Percentiles rank a stretch among this genome's conserved stretches.
Conservation (phyloP, 2,113 vertebrate genomes). For the Globicephala melas region DNA sequence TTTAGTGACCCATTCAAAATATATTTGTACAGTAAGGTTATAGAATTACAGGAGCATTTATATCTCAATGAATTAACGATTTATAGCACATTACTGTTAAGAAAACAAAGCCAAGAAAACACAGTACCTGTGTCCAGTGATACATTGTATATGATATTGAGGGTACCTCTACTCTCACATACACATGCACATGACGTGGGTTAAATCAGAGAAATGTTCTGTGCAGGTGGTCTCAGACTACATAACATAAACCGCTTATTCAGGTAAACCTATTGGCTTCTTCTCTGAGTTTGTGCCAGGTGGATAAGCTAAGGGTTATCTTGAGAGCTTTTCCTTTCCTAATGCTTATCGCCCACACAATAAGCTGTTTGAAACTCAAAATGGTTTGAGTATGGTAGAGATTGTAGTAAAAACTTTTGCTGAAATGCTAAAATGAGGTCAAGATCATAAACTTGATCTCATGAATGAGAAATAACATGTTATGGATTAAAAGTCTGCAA, state of each 20-base stretch:
- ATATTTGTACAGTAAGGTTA: not conserved
- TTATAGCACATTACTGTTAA: not conserved
- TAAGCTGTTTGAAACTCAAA: not conserved
- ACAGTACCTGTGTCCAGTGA: not conserved
- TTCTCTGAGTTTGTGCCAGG: not conserved
- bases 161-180: not conserved
- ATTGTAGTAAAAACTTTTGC: not conserved
- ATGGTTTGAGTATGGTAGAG: not conserved
- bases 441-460: slow-evolving; percentile 5
- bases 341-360: not conserved
- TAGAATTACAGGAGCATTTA: not conserved
- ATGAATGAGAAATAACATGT: not conserved
- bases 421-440: not conserved
- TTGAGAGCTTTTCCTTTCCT: slow-evolving; percentile 18
- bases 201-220: not conserved
- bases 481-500: not conserved
- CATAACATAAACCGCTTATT: not conserved
- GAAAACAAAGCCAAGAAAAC: not conserved
- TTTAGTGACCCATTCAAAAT: not conserved
- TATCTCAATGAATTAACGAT: not conserved
- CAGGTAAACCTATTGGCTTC: slow-evolving; percentile 29
- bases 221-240: not conserved
- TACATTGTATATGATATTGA: not conserved
- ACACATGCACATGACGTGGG: not conserved
- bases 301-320: not conserved